Evolutionary conservation across 2,888 invertebrate species (phyloP).

Genomic region (Onchidella celtica): DNA sequence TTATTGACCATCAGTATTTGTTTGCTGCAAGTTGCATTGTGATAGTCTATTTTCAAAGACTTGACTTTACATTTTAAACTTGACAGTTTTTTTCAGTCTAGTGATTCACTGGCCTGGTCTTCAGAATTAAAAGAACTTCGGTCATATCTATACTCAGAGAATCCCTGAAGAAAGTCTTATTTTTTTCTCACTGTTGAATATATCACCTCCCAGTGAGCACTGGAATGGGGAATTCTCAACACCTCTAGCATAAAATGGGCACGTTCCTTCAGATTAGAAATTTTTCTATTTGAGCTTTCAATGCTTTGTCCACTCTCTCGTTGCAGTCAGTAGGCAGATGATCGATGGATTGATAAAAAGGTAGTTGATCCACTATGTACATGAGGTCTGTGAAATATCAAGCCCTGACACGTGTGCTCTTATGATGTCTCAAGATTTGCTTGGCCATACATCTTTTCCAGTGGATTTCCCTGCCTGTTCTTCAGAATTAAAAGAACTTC

Average conservation of each 20-base stretch:
- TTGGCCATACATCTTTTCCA: not conserved
- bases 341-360: not conserved
- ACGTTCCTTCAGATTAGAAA: not conserved
- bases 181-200: not conserved
- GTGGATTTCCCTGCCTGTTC: not conserved
- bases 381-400: no score
- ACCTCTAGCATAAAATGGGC: not conserved
- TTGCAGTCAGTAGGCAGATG: not conserved
- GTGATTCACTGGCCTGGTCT: not conserved
- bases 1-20: not conserved
- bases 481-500: not conserved
- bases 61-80: not conserved
- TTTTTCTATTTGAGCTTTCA: not conserved
- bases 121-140: not conserved
- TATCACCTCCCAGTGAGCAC: constrained; percentile 8
- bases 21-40: not conserved
- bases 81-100: not conserved
- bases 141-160: not conserved
- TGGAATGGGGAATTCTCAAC: constrained; percentile 5
- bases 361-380: not conserved
- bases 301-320: not conserved
- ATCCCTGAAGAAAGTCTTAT: not conserved
- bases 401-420: not conserved
- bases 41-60: not conserved
- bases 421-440: not conserved